Evolutionary conservation across 2,888 invertebrate species (phyloP).

Genomic region (Cryptus viduatorius): DNA sequence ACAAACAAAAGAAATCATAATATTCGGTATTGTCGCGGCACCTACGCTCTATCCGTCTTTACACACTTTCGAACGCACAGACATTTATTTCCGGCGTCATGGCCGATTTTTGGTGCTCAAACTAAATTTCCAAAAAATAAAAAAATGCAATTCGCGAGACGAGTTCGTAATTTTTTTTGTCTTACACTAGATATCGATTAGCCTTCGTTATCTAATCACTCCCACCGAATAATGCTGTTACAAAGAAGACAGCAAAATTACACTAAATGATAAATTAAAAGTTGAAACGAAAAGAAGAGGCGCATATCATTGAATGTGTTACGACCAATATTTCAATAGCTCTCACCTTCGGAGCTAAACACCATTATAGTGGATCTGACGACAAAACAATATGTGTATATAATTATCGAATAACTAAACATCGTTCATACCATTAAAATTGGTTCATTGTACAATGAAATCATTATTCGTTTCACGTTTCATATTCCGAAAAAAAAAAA

Average conservation of each 20-base stretch:
- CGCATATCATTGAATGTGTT: conserved; percentile 61
- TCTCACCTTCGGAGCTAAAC: conserved; percentile 33
- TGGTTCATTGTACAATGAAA: conserved; percentile 21
- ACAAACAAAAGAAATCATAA: neutral
- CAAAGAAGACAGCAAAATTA: neutral
- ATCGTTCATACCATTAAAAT: conserved; percentile 34
- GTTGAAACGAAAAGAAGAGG: neutral
- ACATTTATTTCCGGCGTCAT: conserved; percentile 21
- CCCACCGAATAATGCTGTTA: conserved; percentile 37
- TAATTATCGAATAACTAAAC: conserved; percentile 17
- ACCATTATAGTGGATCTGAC: conserved; percentile 31
- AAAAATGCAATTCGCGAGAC: neutral
- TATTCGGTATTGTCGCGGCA: conserved; percentile 9
- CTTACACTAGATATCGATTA: neutral
- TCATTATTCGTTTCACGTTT: conserved; percentile 8
- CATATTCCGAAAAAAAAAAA: neutral
- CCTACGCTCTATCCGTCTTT: neutral
- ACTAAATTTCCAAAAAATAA: conserved; percentile 17
- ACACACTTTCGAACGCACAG: conserved; percentile 46
- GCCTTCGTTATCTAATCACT: neutral
- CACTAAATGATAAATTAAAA: neutral
- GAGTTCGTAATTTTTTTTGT: neutral
- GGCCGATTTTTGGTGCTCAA: conserved; percentile 38
- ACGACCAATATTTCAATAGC: conserved; percentile 44
- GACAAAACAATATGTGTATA: conserved; percentile 31